Conservation (phyloP, 1,140 invertebrate species). For the Spodoptera litura region DNA sequence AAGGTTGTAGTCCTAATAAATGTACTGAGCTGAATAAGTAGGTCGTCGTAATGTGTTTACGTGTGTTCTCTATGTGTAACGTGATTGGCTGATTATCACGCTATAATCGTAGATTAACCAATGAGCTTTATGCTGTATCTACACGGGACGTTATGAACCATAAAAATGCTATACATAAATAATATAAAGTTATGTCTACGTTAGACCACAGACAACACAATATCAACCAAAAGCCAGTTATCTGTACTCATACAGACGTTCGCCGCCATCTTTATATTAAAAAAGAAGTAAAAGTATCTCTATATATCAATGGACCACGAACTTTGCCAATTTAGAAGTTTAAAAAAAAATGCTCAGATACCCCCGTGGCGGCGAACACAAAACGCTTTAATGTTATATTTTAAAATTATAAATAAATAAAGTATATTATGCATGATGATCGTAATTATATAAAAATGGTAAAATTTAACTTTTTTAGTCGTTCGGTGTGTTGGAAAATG, state of each 20-base stretch:
- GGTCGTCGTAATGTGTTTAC: neutral
- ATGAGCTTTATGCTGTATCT: neutral
- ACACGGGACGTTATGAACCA: neutral
- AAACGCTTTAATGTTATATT: slow-evolving; percentile 48
- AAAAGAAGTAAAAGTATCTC: slow-evolving; percentile 14
- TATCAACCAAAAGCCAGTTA: slow-evolving; percentile 38
- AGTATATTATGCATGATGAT: slow-evolving; percentile 43
- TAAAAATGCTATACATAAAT: neutral
- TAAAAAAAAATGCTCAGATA: slow-evolving; percentile 60
- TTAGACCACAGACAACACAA: slow-evolving; percentile 40
- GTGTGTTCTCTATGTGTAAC: neutral
- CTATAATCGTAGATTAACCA: neutral
- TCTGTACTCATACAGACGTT: slow-evolving; percentile 51
- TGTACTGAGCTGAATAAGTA: slow-evolving; percentile 4
- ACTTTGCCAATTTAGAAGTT: slow-evolving; percentile 70
- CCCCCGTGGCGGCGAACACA: slow-evolving; percentile 53
- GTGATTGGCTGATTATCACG: neutral
- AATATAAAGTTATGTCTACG: neutral
- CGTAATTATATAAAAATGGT: slow-evolving; percentile 10
- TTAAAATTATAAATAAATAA: slow-evolving; percentile 20
- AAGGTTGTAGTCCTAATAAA: slow-evolving; percentile 9
- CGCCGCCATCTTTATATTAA: slow-evolving; percentile 48
- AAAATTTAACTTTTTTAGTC: slow-evolving; percentile 49
- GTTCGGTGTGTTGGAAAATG: slow-evolving; percentile 56
- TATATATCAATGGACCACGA: slow-evolving; percentile 67